Evolutionary conservation across 2,888 invertebrate species (phyloP), one percentile per base, ranked within the genome.

Genomic region (Napeogenes sylphis): DNA sequence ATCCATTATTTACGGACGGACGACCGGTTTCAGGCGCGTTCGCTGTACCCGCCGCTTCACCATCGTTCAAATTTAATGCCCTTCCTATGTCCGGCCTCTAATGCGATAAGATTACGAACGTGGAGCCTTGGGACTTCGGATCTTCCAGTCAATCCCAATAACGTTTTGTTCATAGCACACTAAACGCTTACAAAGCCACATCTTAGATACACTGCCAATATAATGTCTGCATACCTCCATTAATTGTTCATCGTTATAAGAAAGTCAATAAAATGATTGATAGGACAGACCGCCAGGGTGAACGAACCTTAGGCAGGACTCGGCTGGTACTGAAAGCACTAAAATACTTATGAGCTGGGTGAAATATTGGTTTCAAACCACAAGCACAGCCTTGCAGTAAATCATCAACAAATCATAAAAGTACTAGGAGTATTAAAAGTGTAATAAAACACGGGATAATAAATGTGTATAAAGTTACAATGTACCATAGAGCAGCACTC

Each of bases 1-100:
- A 88, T 89, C 88, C 88, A 89, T 89, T 91, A 88, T 89, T 90
- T 87, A 88, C 87, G 87, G 87, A 85, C 87, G 83, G 84, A 82
- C 87, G 85, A 90, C 91, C 87, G 88, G 90, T 89, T 90, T 85
- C 86, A 84, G 87, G 85, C 88, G 85, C 84, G 88, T 84, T 85
- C 82, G 85, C 79, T 84, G 83, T 82, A 81, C 81, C 82, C 78
- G 81, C 79, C 81, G 83, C 81, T 80, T 78, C 82, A 82, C 84
- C 84, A 86, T 84, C 87, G 85, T 86, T 87, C 87, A 86, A 88
- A 88, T 84, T 85, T 87, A 87, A 88, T 88, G 87, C 86, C 88
- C 88, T 90, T 90, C 88, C 88, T 89, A 89, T 90, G 89, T 90
- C 89, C 89, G 90, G 88, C 79, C 85, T 84, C 84, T 81, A 83